Evolutionary conservation across 2,888 invertebrate genomes (phyloP).

Genomic region (Molorchus minor): DNA sequence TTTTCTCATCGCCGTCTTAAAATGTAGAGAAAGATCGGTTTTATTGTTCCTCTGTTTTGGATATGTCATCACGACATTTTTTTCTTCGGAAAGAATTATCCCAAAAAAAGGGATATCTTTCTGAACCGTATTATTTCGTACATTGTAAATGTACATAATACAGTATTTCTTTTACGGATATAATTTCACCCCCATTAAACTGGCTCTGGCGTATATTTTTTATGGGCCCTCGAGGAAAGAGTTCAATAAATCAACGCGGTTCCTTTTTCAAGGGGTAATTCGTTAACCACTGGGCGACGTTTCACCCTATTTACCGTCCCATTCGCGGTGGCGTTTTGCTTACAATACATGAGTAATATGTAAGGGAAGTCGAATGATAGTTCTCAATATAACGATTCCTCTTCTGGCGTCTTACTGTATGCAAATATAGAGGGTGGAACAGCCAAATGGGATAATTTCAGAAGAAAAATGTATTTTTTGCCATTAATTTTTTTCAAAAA

Average conservation of each 20-base stretch:
- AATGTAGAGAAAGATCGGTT: too few relatives aligned
- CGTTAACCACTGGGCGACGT: constrained; percentile 18
- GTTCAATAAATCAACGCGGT: constrained; percentile 24
- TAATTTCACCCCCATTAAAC: not conserved
- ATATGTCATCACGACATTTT: not conserved
- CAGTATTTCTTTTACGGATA: not conserved
- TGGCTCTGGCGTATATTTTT: not conserved
- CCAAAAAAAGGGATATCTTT: not conserved
- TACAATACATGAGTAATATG: constrained; percentile 25
- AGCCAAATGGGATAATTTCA: too few relatives aligned
- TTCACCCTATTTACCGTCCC: constrained; percentile 28
- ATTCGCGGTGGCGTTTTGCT: constrained; percentile 8
- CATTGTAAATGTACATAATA: too few relatives aligned
- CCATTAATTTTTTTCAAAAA: too few relatives aligned
- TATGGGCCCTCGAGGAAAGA: not conserved
- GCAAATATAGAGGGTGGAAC: too few relatives aligned
- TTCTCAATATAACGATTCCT: too few relatives aligned
- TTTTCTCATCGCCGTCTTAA: too few relatives aligned
- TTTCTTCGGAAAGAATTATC: not conserved
- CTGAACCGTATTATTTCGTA: not conserved
- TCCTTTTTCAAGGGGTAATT: constrained; percentile 10
- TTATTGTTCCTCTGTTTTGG: too few relatives aligned
- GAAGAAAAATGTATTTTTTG: too few relatives aligned
- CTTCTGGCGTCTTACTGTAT: too few relatives aligned
- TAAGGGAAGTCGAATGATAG: constrained; percentile 13